phyloP scores from a whole-genome alignment of 2,797 vertebrate genomes.

The Buceros bicornis region DNA sequence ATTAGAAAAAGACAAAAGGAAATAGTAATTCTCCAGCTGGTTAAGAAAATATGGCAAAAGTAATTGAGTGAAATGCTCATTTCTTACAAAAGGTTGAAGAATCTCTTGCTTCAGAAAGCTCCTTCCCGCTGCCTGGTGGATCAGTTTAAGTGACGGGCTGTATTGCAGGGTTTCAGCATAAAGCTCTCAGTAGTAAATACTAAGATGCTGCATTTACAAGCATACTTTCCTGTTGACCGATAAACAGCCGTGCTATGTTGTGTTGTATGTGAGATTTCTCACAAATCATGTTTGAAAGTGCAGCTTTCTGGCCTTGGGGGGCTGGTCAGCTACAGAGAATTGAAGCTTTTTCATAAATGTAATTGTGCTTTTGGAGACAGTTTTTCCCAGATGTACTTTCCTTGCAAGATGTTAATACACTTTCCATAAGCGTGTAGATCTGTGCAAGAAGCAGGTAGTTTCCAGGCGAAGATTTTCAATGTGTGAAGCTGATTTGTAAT shows the following conservation, averaged over 20 bases:
- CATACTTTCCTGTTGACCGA: background rate
- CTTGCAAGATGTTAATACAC: background rate
- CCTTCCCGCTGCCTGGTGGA: background rate
- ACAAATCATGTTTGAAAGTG: background rate
- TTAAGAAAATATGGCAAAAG: background rate
- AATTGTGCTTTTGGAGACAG: background rate
- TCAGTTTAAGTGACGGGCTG: background rate
- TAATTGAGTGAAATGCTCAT: background rate
- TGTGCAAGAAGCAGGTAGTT: background rate
- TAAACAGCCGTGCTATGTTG: fast-evolving
- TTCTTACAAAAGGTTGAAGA: background rate
- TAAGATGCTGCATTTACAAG: background rate
- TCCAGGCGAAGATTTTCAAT: background rate
- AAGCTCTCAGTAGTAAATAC: background rate
- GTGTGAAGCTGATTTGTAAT: background rate
- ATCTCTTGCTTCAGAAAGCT: background rate
- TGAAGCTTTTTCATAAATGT: background rate
- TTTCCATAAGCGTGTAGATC: background rate
- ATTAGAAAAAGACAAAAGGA: background rate
- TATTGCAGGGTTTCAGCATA: background rate
- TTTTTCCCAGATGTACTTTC: background rate
- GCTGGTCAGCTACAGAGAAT: background rate
- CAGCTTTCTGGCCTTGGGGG: background rate
- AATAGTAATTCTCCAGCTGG: background rate
- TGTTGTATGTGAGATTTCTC: background rate